These are phyloP conservation scores for Myiopsitta monachus DNA, from an alignment of 2,113 vertebrate species.

Conservation along the genomic window DNA sequence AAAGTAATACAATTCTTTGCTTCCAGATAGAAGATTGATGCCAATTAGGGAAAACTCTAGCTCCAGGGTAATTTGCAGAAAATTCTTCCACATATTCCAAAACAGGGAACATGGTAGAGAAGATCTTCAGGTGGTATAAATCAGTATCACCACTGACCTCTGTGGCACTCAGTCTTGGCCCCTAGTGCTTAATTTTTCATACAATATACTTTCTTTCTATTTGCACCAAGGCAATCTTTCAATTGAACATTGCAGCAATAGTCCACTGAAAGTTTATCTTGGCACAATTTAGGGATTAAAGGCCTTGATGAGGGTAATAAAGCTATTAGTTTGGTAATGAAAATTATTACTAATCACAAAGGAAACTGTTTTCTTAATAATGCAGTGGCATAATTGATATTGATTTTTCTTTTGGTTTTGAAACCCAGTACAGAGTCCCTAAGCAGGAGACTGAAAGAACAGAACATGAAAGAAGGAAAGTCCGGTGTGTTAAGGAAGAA, in stretches of 20 bases:
- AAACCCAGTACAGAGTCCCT: neutral
- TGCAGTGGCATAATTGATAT: slow-evolving; percentile 32
- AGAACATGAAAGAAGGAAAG: neutral
- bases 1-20: neutral
- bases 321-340: slow-evolving; percentile 55
- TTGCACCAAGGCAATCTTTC: neutral
- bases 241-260: neutral
- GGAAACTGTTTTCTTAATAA: slow-evolving; percentile 38
- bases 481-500: neutral
- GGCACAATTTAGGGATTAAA: slow-evolving; percentile 25
- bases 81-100: neutral
- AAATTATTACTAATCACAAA: slow-evolving; percentile 56
- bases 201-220: neutral
- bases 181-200: neutral
- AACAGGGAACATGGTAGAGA: neutral
- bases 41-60: neutral
- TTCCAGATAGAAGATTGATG: neutral
- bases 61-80: neutral
- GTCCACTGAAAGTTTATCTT: slow-evolving; percentile 2
- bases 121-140: neutral
- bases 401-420: slow-evolving; percentile 28
- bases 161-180: neutral
- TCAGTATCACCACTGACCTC: neutral
- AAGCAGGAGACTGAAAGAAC: neutral
- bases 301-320: neutral